Evolutionary conservation across 2,888 invertebrate species (phyloP), one percentile per base, ranked within the genome.

Genomic region (Papilio protenor): DNA sequence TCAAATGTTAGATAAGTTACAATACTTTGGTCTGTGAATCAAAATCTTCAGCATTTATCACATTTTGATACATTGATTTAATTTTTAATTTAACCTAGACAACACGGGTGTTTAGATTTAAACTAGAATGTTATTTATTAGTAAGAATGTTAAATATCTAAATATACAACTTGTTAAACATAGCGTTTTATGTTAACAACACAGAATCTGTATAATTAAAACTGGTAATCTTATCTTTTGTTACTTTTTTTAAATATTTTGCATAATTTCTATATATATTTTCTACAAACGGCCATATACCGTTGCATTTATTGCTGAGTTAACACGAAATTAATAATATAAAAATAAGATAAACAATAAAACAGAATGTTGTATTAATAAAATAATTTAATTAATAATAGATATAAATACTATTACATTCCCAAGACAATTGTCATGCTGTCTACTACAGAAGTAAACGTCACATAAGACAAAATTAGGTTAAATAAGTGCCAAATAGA

Each of bases 401-500:
- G 1, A 40, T 2, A 61, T 33, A 27, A 64, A 64, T 40, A 1
- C 40, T 4, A 18, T 18, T 40, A 8, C 18, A 18, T n/a, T 10
- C 10, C 45, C 33, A 8, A 69, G n/a, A 69, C 52, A 52, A 16
- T 21, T 27, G 40, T 12, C 16, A 16, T 40, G 33, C 10, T 73
- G 6, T 21, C 6, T 49, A 57, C 14, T 10, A 18, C 8, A 0
- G 16, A 55, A 11, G 45, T 40, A 40, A 5, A 49, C 64, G 18
- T 12, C 64, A 73, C 23, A 73, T 73, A 52, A 47, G 72, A 73
- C 77, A 64, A 73, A 33, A 73, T 73, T 64, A 72, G 64, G 45
- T n/a, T 6, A 27, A 40, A 40, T 27, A 8, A 61, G 27, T 14
- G 33, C 33, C 33, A 27, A 55, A 18, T 8, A 55, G 55, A 55